Conservation (phyloP, 1,140 invertebrate genomes). For the Danaus melanippus region DNA sequence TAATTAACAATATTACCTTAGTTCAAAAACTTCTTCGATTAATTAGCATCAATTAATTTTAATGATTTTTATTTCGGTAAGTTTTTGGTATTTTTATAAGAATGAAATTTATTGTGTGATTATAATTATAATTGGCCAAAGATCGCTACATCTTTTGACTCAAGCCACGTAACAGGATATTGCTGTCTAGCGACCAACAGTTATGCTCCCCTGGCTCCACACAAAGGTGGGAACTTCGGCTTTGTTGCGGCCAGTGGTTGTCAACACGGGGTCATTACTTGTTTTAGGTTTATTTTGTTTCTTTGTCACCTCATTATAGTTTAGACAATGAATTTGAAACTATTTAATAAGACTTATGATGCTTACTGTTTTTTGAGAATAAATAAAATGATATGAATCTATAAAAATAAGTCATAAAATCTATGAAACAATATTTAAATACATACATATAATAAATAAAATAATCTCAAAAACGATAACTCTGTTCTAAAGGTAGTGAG, state of each 20-base stretch:
- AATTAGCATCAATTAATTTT: no score
- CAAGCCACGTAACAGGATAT: constrained; percentile 41
- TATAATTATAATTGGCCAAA: not conserved
- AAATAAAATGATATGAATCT: constrained; percentile 1
- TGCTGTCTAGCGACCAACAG: constrained; percentile 38
- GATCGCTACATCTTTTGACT: constrained; percentile 18
- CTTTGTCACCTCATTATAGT: constrained; percentile 17
- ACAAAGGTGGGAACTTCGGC: constrained; percentile 42
- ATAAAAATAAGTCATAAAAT: not conserved
- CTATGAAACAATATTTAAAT: no score
- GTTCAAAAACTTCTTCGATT: no score
- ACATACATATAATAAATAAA: no score
- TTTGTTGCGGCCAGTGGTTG: constrained; percentile 41
- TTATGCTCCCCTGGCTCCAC: constrained; percentile 39
- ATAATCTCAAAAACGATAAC: no score
- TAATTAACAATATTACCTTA: no score
- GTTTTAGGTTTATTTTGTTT: constrained; percentile 25
- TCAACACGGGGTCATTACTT: constrained; percentile 32
- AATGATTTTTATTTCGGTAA: not conserved
- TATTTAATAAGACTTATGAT: constrained; percentile 1
- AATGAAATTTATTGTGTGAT: no score
- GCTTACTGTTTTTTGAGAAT: not conserved
- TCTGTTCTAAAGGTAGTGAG: no score
- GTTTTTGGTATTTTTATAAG: constrained; percentile 2
- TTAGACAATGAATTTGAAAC: not conserved